Evolutionary conservation across 2,888 invertebrate species (phyloP).

Genomic region (Eupithecia exiguata): DNA sequence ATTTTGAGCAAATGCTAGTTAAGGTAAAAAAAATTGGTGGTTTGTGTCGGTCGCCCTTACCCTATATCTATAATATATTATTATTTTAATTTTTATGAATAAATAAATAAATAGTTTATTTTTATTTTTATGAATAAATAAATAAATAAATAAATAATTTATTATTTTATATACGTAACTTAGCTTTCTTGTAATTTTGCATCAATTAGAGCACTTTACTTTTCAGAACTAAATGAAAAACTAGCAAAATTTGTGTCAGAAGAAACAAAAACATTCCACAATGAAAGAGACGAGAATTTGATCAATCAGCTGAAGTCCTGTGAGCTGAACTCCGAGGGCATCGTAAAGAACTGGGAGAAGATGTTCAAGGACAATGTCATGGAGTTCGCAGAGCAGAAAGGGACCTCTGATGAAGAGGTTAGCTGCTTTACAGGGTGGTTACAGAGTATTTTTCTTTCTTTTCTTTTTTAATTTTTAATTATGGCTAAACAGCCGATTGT

Average conservation of each 20-base stretch:
- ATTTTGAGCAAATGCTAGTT: not conserved
- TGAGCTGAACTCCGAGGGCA: conserved; percentile 87
- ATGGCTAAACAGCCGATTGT: too few species aligned
- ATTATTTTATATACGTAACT: too few species aligned
- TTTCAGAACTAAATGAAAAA: conserved; percentile 83
- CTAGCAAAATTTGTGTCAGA: conserved; percentile 86
- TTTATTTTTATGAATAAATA: too few species aligned
- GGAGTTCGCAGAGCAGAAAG: conserved; percentile 91
- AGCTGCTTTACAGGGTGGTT: conserved; percentile 6
- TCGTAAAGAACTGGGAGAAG: conserved; percentile 91
- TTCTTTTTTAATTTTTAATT: too few species aligned
- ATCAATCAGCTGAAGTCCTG: conserved; percentile 85
- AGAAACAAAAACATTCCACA: conserved; percentile 87
- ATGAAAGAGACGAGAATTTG: conserved; percentile 85
- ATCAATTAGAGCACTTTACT: not conserved
- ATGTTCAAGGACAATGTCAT: conserved; percentile 91
- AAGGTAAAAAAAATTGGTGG: not conserved
- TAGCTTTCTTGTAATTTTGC: too few species aligned
- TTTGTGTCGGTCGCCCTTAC: too few species aligned
- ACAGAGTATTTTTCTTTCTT: too few species aligned
- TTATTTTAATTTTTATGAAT: too few species aligned
- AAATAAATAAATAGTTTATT: too few species aligned
- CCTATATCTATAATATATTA: too few species aligned
- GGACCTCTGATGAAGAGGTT: conserved; percentile 91
- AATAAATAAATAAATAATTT: too few species aligned